Evolutionary conservation across 2,113 vertebrate species (phyloP).

Genomic region (Coryphaenoides rupestris): DNA sequence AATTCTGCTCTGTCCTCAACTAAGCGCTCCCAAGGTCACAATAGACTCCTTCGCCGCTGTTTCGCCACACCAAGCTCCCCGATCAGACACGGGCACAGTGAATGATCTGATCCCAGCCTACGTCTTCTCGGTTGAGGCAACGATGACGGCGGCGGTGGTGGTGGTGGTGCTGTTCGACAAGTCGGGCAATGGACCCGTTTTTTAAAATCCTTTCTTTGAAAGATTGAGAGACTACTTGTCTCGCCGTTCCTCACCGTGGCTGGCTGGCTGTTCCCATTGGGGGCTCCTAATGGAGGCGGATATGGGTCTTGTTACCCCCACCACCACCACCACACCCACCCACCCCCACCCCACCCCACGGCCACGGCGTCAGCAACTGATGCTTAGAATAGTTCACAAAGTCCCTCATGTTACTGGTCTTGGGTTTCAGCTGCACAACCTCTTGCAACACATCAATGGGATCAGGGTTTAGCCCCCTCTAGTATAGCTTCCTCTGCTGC

Average conservation of each 20-base stretch:
- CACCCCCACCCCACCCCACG: constrained; percentile 44
- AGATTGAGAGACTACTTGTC: constrained; percentile 37
- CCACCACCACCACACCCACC: constrained; percentile 44
- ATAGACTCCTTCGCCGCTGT: constrained; percentile 57
- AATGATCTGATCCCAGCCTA: constrained; percentile 7
- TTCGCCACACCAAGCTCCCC: constrained; percentile 27
- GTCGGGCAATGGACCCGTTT: constrained; percentile 19
- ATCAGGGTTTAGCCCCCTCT: constrained; percentile 54
- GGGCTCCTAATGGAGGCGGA: constrained; percentile 57
- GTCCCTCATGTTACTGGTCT: constrained; percentile 75
- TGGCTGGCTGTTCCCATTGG: constrained; percentile 46
- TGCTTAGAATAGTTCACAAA: constrained; percentile 82
- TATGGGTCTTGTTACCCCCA: constrained; percentile 31
- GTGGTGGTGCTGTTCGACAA: too few species aligned
- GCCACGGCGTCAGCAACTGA: constrained; percentile 74
- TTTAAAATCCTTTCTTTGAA: neutral
- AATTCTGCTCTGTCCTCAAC: constrained; percentile 74
- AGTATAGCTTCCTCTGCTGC: constrained; percentile 46
- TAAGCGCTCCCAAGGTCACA: constrained; percentile 75
- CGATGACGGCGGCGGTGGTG: too few species aligned
- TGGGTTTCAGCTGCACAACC: constrained; percentile 74
- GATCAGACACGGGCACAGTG: constrained; percentile 6
- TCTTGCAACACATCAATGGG: constrained; percentile 73
- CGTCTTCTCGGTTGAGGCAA: too few species aligned
- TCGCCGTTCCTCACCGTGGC: constrained; percentile 20